Evolutionary conservation across 2,113 vertebrate species (phyloP).

Genomic region (Clupea harengus): DNA sequence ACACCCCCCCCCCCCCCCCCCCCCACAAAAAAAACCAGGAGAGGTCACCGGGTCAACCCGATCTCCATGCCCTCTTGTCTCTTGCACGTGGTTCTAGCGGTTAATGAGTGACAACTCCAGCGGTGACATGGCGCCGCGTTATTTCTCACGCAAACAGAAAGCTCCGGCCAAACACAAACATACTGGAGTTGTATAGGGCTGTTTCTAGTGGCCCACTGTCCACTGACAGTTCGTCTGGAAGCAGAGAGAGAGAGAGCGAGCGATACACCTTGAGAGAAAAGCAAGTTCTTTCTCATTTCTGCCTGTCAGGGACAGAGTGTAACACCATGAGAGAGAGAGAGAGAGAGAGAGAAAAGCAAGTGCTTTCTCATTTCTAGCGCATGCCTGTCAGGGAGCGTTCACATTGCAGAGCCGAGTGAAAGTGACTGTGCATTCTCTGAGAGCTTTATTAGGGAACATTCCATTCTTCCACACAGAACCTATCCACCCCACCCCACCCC

Average conservation of each 20-base stretch:
- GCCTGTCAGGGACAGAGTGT: not conserved
- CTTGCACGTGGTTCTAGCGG: too few relatives aligned
- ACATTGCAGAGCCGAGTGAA: not conserved
- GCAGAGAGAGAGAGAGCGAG: not conserved
- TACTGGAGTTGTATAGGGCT: constrained; percentile 5
- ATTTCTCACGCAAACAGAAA: constrained; percentile 41
- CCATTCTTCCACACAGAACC: not conserved
- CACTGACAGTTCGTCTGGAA: not conserved
- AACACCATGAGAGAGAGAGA: not conserved
- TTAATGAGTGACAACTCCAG: not conserved
- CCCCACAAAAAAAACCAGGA: too few relatives aligned
- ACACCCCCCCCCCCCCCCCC: too few relatives aligned
- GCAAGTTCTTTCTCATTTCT: too few relatives aligned
- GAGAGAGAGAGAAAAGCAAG: not conserved
- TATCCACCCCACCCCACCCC: not conserved
- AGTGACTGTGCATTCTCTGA: not conserved
- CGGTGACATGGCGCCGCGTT: constrained; percentile 25
- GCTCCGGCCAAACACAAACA: constrained; percentile 20
- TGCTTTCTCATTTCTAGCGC: not conserved
- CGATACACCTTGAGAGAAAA: not conserved
- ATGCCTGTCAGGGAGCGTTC: not conserved
- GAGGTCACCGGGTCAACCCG: not conserved
- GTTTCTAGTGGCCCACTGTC: not conserved
- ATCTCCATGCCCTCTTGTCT: too few relatives aligned
- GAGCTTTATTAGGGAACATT: constrained; percentile 10